Evolutionary conservation across 2,113 vertebrate genomes (phyloP).

Genomic region (Centropus unirufus): DNA sequence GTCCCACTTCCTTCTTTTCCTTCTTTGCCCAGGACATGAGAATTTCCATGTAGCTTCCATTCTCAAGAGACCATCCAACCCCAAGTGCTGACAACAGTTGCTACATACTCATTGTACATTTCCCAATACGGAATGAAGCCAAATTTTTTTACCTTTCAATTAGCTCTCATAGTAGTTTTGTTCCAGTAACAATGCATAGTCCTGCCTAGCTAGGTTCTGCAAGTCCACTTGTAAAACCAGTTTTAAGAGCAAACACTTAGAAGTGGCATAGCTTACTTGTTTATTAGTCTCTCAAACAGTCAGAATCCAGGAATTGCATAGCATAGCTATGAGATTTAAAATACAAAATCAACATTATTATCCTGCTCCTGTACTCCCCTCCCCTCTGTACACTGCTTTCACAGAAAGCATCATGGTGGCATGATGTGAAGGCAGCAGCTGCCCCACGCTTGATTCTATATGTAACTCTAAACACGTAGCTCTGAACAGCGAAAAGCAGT

Average conservation of each 20-base stretch:
- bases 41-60: neutral
- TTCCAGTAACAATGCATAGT: neutral
- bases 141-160: neutral
- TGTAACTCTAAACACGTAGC: neutral
- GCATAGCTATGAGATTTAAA: neutral
- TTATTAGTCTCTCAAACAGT: neutral
- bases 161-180: neutral
- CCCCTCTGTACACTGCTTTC: neutral
- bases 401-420: fast-evolving
- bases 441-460: neutral
- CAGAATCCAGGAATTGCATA: neutral
- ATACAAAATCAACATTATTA: neutral
- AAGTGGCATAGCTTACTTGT: neutral
- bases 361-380: fast-evolving
- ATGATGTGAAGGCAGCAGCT: neutral
- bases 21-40: neutral
- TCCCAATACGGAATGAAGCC: neutral
- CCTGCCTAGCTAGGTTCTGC: neutral
- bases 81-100: neutral
- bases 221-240: conserved; percentile 20
- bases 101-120: neutral
- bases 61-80: neutral
- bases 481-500: fast-evolving
- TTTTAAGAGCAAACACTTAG: neutral
- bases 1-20: neutral